Evolutionary conservation across 1,140 invertebrate genomes (phyloP).

Genomic region (Drosophila chauvacae): DNA sequence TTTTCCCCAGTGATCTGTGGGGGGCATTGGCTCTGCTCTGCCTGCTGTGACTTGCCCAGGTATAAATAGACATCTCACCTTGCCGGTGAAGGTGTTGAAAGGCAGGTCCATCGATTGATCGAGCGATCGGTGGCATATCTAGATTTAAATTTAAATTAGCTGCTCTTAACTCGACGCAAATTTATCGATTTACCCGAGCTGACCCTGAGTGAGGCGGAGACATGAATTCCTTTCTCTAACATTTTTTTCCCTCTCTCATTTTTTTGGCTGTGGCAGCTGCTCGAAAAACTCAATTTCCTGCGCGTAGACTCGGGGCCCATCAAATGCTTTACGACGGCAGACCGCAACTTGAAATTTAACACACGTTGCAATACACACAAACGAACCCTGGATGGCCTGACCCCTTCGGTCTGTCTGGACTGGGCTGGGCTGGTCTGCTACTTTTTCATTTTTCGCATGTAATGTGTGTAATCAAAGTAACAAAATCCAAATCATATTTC

Average conservation of each 20-base stretch:
- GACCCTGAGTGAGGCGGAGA: conserved; percentile 63
- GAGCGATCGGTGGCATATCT: conserved; percentile 41
- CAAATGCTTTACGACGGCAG: conserved; percentile 72
- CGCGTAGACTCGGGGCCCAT: conserved; percentile 57
- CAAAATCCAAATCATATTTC: conserved; percentile 84
- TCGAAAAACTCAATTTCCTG: conserved; percentile 80
- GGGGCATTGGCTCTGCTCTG: conserved; percentile 19
- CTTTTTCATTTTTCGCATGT: conserved; percentile 81
- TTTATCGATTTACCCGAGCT: conserved; percentile 69
- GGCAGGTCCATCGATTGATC: conserved; percentile 54
- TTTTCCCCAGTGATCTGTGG: conserved; percentile 9
- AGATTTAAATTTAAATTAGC: conserved; percentile 67
- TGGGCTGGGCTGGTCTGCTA: conserved; percentile 35
- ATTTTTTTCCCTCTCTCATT: conserved; percentile 22
- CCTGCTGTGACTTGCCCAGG: conserved; percentile 41
- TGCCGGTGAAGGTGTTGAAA: conserved; percentile 67
- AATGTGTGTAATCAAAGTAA: conserved; percentile 83
- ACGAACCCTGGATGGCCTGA: conserved; percentile 34
- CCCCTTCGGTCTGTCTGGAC: conserved; percentile 52
- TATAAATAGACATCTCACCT: conserved; percentile 47
- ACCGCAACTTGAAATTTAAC: conserved; percentile 71
- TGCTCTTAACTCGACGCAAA: conserved; percentile 9
- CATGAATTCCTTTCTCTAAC: conserved; percentile 58
- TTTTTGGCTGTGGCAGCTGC: conserved; percentile 60
- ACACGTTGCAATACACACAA: conserved; percentile 60